Conservation (phyloP, 2,888 invertebrate genomes). For the Ormyrus labotus region DNA sequence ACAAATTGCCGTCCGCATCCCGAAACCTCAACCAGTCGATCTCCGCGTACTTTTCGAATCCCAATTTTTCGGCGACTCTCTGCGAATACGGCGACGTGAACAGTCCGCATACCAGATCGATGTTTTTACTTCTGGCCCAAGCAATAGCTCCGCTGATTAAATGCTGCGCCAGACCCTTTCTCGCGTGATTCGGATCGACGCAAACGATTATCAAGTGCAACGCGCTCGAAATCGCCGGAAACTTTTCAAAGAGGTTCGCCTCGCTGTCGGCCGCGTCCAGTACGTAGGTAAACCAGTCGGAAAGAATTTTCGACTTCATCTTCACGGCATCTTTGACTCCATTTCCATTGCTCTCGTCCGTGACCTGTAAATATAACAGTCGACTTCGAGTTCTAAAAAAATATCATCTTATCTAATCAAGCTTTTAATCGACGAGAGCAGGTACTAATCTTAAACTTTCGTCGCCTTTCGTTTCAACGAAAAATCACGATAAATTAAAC, state of each 20-base stretch:
- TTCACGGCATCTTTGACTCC: too few relatives aligned
- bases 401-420: too few relatives aligned
- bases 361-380: too few relatives aligned
- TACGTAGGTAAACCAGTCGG: background rate
- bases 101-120: background rate
- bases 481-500: too few relatives aligned
- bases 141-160: background rate
- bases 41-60: slow-evolving; percentile 6
- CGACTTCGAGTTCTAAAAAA: too few relatives aligned
- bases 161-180: background rate
- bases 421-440: too few relatives aligned
- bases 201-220: background rate
- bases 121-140: background rate
- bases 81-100: slow-evolving; percentile 24
- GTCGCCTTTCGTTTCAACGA: too few relatives aligned
- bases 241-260: background rate
- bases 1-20: background rate
- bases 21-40: background rate
- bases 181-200: background rate
- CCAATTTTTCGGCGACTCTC: slow-evolving; percentile 18
- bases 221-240: background rate
- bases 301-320: background rate
- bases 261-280: background rate
- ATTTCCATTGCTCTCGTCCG: too few relatives aligned
- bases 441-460: too few relatives aligned